Percentiles rank a stretch among this genome's conserved stretches.
phyloP scores from a whole-genome alignment of 2,113 vertebrate genomes.

The Thryonomys swinderianus region DNA sequence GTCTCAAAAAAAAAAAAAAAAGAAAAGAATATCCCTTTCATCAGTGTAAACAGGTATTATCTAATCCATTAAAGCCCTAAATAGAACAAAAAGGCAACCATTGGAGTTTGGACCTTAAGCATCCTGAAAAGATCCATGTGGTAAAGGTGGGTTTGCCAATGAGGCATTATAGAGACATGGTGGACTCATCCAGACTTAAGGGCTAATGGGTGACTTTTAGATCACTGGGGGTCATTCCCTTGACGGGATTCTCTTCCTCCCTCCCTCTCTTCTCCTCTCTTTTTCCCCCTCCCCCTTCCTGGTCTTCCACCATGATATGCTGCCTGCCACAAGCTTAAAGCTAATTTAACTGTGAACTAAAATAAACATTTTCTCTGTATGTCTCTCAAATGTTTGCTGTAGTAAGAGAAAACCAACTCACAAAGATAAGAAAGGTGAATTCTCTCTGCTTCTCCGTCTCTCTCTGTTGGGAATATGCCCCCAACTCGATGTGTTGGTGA shows the following conservation, averaged over 20 bases:
- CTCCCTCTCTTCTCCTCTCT: no score
- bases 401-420: neutral
- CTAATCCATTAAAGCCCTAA: neutral
- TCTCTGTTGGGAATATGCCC: neutral
- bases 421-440: neutral
- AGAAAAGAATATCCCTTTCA: neutral
- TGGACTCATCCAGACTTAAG: no score
- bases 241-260: neutral
- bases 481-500: neutral
- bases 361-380: neutral
- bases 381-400: neutral
- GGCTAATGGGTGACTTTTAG: neutral
- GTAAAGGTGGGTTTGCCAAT: neutral
- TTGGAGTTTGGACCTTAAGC: neutral
- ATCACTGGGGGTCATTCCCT: neutral
- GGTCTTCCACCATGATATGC: neutral
- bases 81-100: neutral
- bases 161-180: neutral
- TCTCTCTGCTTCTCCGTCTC: neutral
- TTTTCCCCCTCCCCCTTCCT: neutral
- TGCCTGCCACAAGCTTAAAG: neutral
- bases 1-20: no score
- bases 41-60: neutral
- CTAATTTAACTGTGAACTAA: neutral
- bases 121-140: neutral